Evolutionary conservation across 2,888 invertebrate species (phyloP).

Genomic region (Acrobasis repandana): DNA sequence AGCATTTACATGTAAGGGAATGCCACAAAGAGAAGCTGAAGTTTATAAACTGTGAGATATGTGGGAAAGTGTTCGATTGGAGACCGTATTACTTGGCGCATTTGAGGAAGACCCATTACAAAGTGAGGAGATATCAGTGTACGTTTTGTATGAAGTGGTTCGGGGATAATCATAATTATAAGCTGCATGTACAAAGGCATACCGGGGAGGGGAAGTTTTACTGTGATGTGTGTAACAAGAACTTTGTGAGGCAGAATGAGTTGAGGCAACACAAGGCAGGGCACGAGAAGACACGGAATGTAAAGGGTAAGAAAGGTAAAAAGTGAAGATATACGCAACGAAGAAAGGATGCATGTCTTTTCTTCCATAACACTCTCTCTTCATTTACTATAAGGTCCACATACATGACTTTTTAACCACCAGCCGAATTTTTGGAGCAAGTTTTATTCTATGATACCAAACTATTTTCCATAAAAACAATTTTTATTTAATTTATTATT

Average conservation of each 20-base stretch:
- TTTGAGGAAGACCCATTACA: constrained; percentile 56
- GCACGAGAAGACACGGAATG: neutral
- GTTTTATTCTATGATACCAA: too few species aligned
- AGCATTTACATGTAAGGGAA: constrained; percentile 49
- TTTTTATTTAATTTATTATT: too few species aligned
- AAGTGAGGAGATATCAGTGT: constrained; percentile 50
- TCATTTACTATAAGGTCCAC: too few species aligned
- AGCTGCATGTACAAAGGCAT: constrained; percentile 42
- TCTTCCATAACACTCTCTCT: too few species aligned
- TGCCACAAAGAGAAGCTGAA: constrained; percentile 50
- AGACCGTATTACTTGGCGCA: constrained; percentile 65
- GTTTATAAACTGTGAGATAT: constrained; percentile 54
- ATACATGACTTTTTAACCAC: too few species aligned
- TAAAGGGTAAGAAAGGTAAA: neutral
- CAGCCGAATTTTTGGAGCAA: too few species aligned
- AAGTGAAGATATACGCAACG: too few species aligned
- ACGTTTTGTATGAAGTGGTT: constrained; percentile 42
- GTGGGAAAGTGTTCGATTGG: constrained; percentile 67
- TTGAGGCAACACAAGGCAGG: constrained; percentile 40
- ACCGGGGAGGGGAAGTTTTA: constrained; percentile 34
- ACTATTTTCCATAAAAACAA: too few species aligned
- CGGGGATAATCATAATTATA: constrained; percentile 36
- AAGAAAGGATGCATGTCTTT: too few species aligned
- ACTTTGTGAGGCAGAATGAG: constrained; percentile 38
- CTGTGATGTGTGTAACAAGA: constrained; percentile 45